Conservation (phyloP, 2,888 invertebrate species). For the Andrena praecox region DNA sequence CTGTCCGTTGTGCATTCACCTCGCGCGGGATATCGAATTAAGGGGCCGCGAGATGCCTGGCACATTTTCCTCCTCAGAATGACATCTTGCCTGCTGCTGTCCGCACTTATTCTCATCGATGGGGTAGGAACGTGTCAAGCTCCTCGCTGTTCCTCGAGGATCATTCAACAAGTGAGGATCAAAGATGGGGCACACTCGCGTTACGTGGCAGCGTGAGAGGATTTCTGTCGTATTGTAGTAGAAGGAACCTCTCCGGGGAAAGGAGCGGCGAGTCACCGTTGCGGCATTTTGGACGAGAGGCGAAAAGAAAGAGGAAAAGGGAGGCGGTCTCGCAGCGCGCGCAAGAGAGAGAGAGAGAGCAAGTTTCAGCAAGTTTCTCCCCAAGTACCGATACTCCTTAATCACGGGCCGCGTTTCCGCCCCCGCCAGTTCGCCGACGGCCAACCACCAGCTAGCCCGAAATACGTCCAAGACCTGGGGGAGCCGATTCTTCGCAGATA, state of each 20-base stretch:
- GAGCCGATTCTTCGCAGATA: slow-evolving; percentile 68
- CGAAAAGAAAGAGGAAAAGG: not conserved
- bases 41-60: slow-evolving; percentile 44
- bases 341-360: too few species aligned
- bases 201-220: too few species aligned
- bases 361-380: slow-evolving; percentile 56
- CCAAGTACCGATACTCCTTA: slow-evolving; percentile 59
- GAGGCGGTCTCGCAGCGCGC: not conserved
- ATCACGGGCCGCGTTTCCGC: slow-evolving; percentile 47
- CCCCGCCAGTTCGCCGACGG: slow-evolving; percentile 15
- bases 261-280: too few species aligned
- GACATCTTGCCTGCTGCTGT: not conserved
- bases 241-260: too few species aligned
- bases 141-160: not conserved
- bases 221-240: too few species aligned
- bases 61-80: not conserved
- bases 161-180: slow-evolving; percentile 6
- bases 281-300: too few species aligned
- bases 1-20: slow-evolving; percentile 64
- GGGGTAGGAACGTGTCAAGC: not conserved
- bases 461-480: slow-evolving; percentile 60
- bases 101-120: not conserved
- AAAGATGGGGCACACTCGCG: not conserved
- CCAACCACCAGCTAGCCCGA: slow-evolving; percentile 50
- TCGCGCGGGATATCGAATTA: slow-evolving; percentile 64